Conservation (phyloP, 2,113 vertebrate species). For the Eulemur macaco region DNA sequence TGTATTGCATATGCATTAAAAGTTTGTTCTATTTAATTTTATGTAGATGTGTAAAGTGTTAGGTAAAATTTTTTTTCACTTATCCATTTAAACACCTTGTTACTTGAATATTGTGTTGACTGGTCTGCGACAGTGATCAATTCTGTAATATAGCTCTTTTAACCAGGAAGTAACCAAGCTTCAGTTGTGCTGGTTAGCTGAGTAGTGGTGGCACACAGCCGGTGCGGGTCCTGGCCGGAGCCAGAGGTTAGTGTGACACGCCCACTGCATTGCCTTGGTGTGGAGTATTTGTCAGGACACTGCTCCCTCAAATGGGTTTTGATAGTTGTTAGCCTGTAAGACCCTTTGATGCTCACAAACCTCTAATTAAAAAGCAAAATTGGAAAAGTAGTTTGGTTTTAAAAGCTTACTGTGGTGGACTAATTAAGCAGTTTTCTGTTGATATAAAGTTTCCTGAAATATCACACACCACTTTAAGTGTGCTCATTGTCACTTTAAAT, state of each 20-base stretch:
- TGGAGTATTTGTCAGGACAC: constrained; percentile 49
- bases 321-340: constrained; percentile 67
- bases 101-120: constrained; percentile 88
- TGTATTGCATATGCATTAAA: constrained; percentile 87
- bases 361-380: constrained; percentile 28
- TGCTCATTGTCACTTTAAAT: constrained; percentile 83
- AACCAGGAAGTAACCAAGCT: constrained; percentile 63
- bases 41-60: constrained; percentile 85
- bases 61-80: constrained; percentile 78
- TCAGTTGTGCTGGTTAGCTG: constrained; percentile 66
- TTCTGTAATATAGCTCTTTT: constrained; percentile 72
- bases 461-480: constrained; percentile 53
- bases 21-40: constrained; percentile 89
- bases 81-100: constrained; percentile 83
- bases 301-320: constrained; percentile 70
- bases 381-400: constrained; percentile 28
- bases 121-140: constrained; percentile 78
- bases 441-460: neutral
- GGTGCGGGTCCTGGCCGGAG: constrained; percentile 66
- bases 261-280: neutral
- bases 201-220: constrained; percentile 67
- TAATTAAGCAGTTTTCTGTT: constrained; percentile 74
- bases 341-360: constrained; percentile 69
- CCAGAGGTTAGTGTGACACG: constrained; percentile 55
- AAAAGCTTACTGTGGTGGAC: constrained; percentile 53